phyloP scores from a whole-genome alignment of 1,140 invertebrate genomes.

The Cotesia vestalis region DNA sequence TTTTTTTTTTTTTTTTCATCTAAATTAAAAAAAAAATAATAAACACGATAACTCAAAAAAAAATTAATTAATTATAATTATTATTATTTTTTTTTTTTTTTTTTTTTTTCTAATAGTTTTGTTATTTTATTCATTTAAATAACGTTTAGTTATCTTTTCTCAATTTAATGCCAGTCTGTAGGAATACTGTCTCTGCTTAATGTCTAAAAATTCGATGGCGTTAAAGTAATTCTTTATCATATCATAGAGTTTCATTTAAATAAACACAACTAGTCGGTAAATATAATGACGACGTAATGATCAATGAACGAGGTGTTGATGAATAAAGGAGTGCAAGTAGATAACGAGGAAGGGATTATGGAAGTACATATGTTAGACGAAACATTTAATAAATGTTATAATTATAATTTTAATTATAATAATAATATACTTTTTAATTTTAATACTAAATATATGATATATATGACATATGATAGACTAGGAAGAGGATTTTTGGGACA shows the following conservation, averaged over 20 bases:
- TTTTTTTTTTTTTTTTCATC: no score
- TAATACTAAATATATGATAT: conserved; percentile 34
- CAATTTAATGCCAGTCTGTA: conserved; percentile 56
- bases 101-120: no score
- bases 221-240: neutral
- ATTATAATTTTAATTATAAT: conserved; percentile 8
- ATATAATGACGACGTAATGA: neutral
- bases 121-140: conserved; percentile 23
- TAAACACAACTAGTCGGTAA: no score
- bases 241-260: neutral
- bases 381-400: conserved; percentile 16
- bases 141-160: conserved; percentile 18
- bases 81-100: neutral
- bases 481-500: conserved; percentile 36
- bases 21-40: no score
- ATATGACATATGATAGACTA: conserved; percentile 30
- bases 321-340: conserved; percentile 4
- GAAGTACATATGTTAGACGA: conserved; percentile 25
- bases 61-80: no score
- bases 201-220: conserved; percentile 48
- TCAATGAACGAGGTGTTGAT: neutral
- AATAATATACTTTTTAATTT: conserved; percentile 25
- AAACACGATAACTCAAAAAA: no score
- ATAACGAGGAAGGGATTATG: conserved; percentile 3
- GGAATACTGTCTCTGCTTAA: conserved; percentile 62